These are phyloP conservation scores for Melinaea menophilus DNA, from an alignment of 2,888 invertebrate species.

Conservation along the genomic window DNA sequence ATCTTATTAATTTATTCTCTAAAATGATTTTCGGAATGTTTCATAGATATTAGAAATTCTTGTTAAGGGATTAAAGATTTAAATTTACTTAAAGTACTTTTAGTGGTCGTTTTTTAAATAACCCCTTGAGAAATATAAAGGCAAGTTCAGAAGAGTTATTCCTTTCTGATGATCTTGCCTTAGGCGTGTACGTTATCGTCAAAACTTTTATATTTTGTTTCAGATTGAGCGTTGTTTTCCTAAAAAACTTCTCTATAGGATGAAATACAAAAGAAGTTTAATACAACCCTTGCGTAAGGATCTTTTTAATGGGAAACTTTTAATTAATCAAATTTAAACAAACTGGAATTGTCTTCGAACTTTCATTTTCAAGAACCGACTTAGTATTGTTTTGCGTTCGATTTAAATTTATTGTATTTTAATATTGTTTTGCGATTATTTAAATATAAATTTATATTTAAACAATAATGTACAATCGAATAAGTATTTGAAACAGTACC, in stretches of 20 bases:
- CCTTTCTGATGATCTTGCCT: slow-evolving; percentile 65
- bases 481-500: too few species aligned
- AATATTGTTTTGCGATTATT: too few species aligned
- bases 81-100: slow-evolving; percentile 7
- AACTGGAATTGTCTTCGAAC: slow-evolving; percentile 32
- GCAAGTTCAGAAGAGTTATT: slow-evolving; percentile 57
- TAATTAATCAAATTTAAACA: slow-evolving; percentile 72
- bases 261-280: slow-evolving; percentile 74
- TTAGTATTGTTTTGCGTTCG: slow-evolving; percentile 10
- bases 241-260: slow-evolving; percentile 70
- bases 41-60: not conserved
- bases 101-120: slow-evolving; percentile 31
- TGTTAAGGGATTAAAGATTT: slow-evolving; percentile 15
- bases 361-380: slow-evolving; percentile 9
- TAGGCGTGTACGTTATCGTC: slow-evolving; percentile 71
- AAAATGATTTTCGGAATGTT: not conserved
- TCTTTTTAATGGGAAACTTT: slow-evolving; percentile 67
- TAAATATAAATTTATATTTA: too few species aligned
- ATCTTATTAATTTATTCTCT: too few species aligned
- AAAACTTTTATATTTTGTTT: slow-evolving; percentile 75
- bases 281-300: slow-evolving; percentile 69
- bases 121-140: slow-evolving; percentile 43
- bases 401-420: not conserved
- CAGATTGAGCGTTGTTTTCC: slow-evolving; percentile 73
- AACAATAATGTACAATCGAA: too few species aligned